Conservation (phyloP, 2,797 vertebrate genomes). For the Apogon talboti region DNA sequence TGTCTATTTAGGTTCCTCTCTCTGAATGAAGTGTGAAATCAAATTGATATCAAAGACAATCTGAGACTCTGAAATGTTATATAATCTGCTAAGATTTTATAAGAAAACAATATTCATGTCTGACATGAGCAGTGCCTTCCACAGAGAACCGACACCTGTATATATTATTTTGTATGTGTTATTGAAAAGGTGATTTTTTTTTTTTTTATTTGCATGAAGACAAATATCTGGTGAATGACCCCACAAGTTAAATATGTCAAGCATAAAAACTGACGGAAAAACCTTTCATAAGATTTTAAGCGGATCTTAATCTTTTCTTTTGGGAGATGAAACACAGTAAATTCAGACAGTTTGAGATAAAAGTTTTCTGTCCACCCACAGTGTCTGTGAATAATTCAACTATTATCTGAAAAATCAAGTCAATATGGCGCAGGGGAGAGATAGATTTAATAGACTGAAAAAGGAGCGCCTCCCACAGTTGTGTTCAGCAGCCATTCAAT, state of each 20-base stretch:
- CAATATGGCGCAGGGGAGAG: constrained; percentile 25
- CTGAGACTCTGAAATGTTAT: constrained; percentile 13
- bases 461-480: constrained; percentile 57
- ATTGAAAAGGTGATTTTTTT: neutral
- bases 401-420: constrained; percentile 31
- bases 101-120: constrained; percentile 3
- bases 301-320: constrained; percentile 28
- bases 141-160: neutral
- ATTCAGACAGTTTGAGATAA: constrained; percentile 19
- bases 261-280: constrained; percentile 15
- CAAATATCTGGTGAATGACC: constrained; percentile 20
- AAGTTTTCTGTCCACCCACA: constrained; percentile 48
- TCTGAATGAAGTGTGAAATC: constrained; percentile 59
- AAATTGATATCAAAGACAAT: constrained; percentile 57
- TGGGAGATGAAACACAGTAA: constrained; percentile 30
- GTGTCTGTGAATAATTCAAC: constrained; percentile 41
- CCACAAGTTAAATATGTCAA: constrained; percentile 20
- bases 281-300: constrained; percentile 22
- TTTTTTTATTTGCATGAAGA: constrained; percentile 7
- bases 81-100: neutral
- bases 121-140: neutral
- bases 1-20: constrained; percentile 21
- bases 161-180: neutral
- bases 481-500: constrained; percentile 33
- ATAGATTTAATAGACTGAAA: constrained; percentile 37